Conservation (phyloP, 2,888 invertebrate species). For the Actias luna region DNA sequence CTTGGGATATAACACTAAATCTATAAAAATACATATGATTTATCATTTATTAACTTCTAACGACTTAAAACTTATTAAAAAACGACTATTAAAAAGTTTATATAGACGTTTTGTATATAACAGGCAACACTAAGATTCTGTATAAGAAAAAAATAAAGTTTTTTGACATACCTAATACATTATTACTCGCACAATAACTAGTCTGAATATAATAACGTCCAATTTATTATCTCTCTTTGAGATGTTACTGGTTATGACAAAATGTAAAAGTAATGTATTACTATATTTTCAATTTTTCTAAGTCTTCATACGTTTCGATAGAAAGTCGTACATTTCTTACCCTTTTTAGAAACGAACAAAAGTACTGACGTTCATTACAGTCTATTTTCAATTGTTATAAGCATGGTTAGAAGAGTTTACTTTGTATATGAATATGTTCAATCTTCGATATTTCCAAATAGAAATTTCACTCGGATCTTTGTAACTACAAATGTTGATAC, state of each 20-base stretch:
- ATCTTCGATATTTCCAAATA: not conserved
- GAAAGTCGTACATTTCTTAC: not conserved
- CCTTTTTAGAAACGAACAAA: not conserved
- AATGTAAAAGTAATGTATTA: not conserved
- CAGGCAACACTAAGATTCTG: not conserved
- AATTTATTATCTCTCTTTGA: not conserved
- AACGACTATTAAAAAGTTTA: not conserved
- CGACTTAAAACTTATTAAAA: no score
- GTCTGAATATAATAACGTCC: not conserved
- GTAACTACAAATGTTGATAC: no score
- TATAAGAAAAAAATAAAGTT: not conserved
- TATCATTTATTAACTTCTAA: no score
- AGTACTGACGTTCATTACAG: not conserved
- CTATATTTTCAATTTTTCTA: not conserved
- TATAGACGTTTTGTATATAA: not conserved
- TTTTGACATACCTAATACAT: not conserved
- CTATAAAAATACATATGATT: no score
- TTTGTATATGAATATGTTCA: not conserved
- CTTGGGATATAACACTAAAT: no score
- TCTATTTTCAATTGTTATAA: not conserved
- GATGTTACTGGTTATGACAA: not conserved
- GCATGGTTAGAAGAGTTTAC: no score
- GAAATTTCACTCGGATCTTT: not conserved
- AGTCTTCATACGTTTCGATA: slow-evolving; percentile 1
- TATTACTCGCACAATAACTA: not conserved